Percentiles rank a stretch among this genome's conserved stretches.
These are phyloP conservation scores for Prunella strophiata DNA, from an alignment of 2,797 vertebrate genomes.

Conservation along the genomic window DNA sequence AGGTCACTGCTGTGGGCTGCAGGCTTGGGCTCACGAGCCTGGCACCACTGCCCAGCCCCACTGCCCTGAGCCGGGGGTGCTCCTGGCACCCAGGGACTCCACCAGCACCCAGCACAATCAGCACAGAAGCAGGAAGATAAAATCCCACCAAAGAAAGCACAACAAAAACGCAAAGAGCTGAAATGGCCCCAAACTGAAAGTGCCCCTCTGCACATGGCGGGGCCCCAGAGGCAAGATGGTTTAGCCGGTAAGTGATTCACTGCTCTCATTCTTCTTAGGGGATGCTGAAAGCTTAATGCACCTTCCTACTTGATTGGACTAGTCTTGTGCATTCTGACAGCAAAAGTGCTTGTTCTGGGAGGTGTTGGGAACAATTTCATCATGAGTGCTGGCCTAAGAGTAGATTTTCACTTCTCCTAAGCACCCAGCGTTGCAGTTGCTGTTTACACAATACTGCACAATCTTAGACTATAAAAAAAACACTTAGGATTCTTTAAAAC, in stretches of 20 bases:
- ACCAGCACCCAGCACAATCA: not conserved
- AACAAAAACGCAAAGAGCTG: not conserved
- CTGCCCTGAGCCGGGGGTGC: accelerated
- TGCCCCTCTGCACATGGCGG: accelerated
- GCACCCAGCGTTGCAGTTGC: not conserved
- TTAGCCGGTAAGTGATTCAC: not conserved
- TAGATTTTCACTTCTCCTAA: not conserved
- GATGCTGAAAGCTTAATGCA: not conserved
- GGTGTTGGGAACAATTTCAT: not conserved
- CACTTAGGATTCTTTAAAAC: not conserved
- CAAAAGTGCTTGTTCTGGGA: not conserved
- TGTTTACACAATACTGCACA: not conserved
- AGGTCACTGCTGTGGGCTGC: accelerated
- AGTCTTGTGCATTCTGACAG: not conserved
- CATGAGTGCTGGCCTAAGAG: not conserved
- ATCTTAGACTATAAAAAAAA: not conserved
- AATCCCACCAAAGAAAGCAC: not conserved
- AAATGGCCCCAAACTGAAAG: not conserved
- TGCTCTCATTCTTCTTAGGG: not conserved
- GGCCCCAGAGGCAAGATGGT: not conserved
- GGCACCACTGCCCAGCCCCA: not conserved
- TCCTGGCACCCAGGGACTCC: accelerated
- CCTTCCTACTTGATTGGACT: not conserved
- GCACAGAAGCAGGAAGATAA: not conserved
- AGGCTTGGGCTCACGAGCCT: accelerated